Evolutionary conservation across 2,797 vertebrate species (phyloP).

Genomic region (Gymnothorax javanicus): DNA sequence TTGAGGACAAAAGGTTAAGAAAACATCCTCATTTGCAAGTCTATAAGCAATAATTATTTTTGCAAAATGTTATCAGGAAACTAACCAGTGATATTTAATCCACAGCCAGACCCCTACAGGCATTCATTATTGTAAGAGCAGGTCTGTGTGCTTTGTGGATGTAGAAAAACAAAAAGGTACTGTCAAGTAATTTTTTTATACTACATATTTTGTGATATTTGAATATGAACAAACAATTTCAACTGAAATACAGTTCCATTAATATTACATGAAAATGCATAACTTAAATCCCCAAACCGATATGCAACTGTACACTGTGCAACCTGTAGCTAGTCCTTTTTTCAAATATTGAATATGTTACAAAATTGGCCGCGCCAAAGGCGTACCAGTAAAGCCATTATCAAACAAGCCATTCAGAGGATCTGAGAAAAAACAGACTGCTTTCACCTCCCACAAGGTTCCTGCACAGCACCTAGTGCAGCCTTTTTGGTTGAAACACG

Average conservation of each 20-base stretch:
- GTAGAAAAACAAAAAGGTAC: conserved; percentile 11
- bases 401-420: conserved; percentile 43
- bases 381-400: conserved; percentile 48
- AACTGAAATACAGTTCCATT: conserved; percentile 15
- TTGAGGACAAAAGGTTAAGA: not conserved
- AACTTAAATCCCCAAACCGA: conserved; percentile 18
- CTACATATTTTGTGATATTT: conserved; percentile 25
- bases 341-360: conserved; percentile 48
- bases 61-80: not conserved
- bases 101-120: conserved; percentile 5
- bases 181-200: conserved; percentile 8
- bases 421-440: conserved; percentile 13
- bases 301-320: conserved; percentile 41
- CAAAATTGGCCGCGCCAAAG: conserved; percentile 52
- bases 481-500: conserved; percentile 35
- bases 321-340: conserved; percentile 33
- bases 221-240: conserved; percentile 29
- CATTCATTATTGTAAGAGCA: conserved; percentile 15
- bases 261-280: conserved; percentile 55
- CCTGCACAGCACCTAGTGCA: not conserved
- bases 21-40: not conserved
- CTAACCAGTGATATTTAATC: conserved; percentile 22
- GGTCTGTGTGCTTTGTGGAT: not conserved
- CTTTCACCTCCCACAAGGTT: conserved; percentile 31
- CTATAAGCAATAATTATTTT: conserved; percentile 9